These are phyloP conservation scores for Anniella stebbinsi DNA, from an alignment of 2,797 vertebrate species.

Conservation along the genomic window DNA sequence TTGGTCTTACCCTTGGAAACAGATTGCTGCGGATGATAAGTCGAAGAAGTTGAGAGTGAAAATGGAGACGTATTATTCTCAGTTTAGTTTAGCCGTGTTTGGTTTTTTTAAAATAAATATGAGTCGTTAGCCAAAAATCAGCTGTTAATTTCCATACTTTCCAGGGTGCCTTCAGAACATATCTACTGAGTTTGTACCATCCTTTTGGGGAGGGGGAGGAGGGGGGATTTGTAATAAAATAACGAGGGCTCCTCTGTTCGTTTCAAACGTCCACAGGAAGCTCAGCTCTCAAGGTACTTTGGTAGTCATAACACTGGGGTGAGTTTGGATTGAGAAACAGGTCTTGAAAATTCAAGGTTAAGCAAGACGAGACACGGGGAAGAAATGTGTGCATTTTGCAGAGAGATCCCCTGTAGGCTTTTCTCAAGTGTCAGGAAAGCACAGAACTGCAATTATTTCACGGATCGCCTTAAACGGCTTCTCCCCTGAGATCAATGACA, in stretches of 20 bases:
- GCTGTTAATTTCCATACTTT: not conserved
- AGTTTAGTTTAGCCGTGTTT: not conserved
- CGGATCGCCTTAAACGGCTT: not conserved
- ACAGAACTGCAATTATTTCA: conserved; percentile 3
- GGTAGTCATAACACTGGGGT: not conserved
- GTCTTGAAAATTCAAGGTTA: not conserved
- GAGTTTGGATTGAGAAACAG: not conserved
- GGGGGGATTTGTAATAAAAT: no score
- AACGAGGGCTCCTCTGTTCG: not conserved
- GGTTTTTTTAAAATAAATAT: not conserved
- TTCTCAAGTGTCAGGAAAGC: not conserved
- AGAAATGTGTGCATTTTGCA: not conserved
- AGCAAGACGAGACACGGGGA: not conserved
- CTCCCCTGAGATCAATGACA: not conserved
- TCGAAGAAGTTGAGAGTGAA: conserved; percentile 14
- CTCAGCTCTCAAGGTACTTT: not conserved
- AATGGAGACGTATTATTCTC: conserved; percentile 5
- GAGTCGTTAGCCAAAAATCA: not conserved
- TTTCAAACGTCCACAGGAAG: not conserved
- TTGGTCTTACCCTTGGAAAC: conserved; percentile 28
- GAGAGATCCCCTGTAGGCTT: not conserved
- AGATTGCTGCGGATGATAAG: not conserved
- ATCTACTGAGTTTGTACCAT: not conserved
- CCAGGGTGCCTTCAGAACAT: not conserved
- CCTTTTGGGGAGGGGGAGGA: not conserved